phyloP scores from a whole-genome alignment of 2,797 vertebrate genomes.

The Dicrostonyx torquatus region DNA sequence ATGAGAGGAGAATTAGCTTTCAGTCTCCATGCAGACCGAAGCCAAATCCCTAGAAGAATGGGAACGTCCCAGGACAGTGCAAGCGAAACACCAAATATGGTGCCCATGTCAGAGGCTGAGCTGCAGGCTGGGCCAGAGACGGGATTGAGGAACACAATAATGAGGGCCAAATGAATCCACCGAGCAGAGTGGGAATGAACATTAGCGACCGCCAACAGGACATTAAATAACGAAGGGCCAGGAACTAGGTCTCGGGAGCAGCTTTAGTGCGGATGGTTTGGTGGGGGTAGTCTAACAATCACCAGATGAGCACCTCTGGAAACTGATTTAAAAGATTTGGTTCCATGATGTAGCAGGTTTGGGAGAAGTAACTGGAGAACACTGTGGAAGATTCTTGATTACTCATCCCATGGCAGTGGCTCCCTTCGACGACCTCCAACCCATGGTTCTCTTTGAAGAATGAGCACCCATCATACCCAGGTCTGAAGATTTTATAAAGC shows the following conservation, averaged over 20 bases:
- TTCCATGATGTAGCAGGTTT: not conserved
- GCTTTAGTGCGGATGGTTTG: not conserved
- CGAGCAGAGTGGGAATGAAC: not conserved
- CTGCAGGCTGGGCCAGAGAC: not conserved
- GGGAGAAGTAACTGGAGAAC: not conserved
- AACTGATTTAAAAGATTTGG: not conserved
- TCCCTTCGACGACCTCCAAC: not conserved
- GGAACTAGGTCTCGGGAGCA: not conserved
- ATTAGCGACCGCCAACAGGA: not conserved
- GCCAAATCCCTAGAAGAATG: not conserved
- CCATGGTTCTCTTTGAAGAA: not conserved
- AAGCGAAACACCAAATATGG: not conserved
- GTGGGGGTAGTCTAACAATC: not conserved
- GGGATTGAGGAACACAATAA: not conserved
- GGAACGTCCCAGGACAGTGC: not conserved
- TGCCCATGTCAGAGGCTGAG: not conserved
- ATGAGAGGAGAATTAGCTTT: not conserved
- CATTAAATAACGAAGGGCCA: not conserved
- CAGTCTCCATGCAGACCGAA: not conserved
- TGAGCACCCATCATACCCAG: not conserved
- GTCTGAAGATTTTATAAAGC: not conserved
- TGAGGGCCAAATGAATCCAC: not conserved
- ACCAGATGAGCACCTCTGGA: not conserved
- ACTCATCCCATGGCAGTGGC: too few relatives aligned
- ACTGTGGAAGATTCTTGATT: rapidly evolving